Evolutionary conservation across 2,888 invertebrate genomes (phyloP), one percentile per base, ranked within the genome.

Genomic region (Netelia fuscicornis): DNA sequence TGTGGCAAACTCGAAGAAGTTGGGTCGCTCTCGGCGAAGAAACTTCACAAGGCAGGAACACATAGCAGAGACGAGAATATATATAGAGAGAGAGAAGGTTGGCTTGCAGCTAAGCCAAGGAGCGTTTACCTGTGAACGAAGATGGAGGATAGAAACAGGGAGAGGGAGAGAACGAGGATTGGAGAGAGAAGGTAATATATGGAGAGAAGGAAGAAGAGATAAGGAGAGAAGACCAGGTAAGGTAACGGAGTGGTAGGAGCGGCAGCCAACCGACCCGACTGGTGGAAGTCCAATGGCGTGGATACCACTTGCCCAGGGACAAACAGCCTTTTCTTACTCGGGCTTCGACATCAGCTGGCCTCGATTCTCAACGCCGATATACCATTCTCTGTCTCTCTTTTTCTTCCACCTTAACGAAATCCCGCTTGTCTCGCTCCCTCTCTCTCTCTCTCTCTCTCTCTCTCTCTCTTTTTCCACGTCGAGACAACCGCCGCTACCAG

Each of bases 201-300:
- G 20, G 42, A 76, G 67, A 54, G 23, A 68, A 64, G 75, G 20
- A 80, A 48, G 62, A 65, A 71, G 65, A 82, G 56, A 82, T 54
- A 56, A 52, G 62, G 30, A 79, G 87, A 83, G 82, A 84, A 86
- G 87, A 82, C 64, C 67, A 70, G 81, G 86, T 83, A 88, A 92
- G 90, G 90, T 91, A 92, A 91, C 91, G 91, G 92, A 90, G 89
- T 83, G 90, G 88, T 81, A 92, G 92, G 92, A 93, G 92, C 91
- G 92, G 91, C 89, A 92, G 91, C 89, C 37, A 92, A 93, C 92
- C 93, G 92, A 92, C 92, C 91, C 90, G 89, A 90, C 92, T 91
- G 92, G 91, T 92, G 91, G 91, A 90, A 91, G 87, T 72, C 91
- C 93, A 93, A 89, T 91, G 93, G 93, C 93, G 93, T 91, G 88